Percentiles rank a stretch among this genome's conserved stretches.
phyloP scores from a whole-genome alignment of 2,888 invertebrate genomes.

The Lampropteryx suffumata region DNA sequence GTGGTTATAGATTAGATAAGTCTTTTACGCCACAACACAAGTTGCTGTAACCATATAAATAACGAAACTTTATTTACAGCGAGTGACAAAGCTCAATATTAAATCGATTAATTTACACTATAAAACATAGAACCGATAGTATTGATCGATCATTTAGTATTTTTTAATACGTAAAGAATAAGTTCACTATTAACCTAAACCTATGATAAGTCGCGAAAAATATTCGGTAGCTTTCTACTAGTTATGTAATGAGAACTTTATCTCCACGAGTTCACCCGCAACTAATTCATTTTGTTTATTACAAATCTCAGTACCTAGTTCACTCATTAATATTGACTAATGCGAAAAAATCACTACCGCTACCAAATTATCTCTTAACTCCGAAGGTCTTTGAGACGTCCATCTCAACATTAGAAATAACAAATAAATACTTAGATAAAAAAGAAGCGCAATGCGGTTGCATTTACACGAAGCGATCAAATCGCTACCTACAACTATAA shows the following conservation, averaged over 20 bases:
- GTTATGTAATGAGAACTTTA: not conserved
- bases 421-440: conserved; percentile 60
- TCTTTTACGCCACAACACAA: conserved; percentile 21
- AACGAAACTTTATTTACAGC: conserved; percentile 20
- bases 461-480: conserved; percentile 48
- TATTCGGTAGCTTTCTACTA: not conserved
- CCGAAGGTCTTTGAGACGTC: conserved; percentile 57
- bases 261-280: too few species aligned
- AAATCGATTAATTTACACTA: conserved; percentile 26
- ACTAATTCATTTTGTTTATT: too few species aligned
- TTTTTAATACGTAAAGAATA: conserved; percentile 41
- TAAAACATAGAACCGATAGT: conserved; percentile 31
- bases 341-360: too few species aligned
- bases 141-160: conserved; percentile 28
- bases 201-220: conserved; percentile 40
- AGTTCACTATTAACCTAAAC: conserved; percentile 55
- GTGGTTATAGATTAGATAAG: too few species aligned
- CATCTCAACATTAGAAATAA: conserved; percentile 53
- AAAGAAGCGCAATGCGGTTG: conserved; percentile 48
- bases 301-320: too few species aligned
- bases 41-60: conserved; percentile 9
- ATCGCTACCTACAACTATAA: conserved; percentile 69
- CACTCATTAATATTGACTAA: too few species aligned
- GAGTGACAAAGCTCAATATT: conserved; percentile 27
- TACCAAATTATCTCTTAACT: conserved; percentile 35